Evolutionary conservation across 2,888 invertebrate species (phyloP), one percentile per base, ranked within the genome.

Genomic region (Caenorhabditis afra): DNA sequence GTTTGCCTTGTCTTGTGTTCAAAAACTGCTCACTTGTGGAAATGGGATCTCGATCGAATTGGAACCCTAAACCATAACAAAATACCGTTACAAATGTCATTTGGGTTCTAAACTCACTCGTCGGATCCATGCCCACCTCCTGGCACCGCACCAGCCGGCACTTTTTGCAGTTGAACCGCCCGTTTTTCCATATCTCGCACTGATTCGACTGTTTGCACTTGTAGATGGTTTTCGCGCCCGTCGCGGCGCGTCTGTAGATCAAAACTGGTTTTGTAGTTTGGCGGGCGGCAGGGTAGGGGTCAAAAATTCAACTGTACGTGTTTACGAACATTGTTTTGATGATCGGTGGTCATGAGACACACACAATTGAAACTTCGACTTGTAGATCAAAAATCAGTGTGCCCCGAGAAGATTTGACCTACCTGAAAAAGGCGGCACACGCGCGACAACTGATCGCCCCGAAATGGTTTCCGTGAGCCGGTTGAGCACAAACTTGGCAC

Each of bases 391-490:
- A 5, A 52, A 39, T n/a, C n/a, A n/a, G n/a, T n/a, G n/a, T n/a
- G n/a, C n/a, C n/a, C n/a, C n/a, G n/a, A n/a, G n/a, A n/a, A n/a
- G n/a, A n/a, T 29, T 7, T 29, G 22, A 16, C 57, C 45, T 10
- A 76, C 81, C 81, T 39, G 22, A 81, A 81, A 64, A 81, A 81
- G 10, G 74, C 81, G 14, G 81, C 76, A 47, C 81, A 81, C 8
- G 81, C 81, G 3, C 81, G 52, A 55, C 81, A 81, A 39, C 68
- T 74, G 7, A 59, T 18, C 3, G 74, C 77, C 10, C 81, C 81
- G 29, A 81, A 81, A 50, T 81, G 81, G 11, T 61, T 62, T 11
- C 81, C 81, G 58, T 81, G 73, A 18, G 68, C 77, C 4, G 49
- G 58, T 18, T 70, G 68, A 14, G 50, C 78, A 62, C 81, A 81